Evolutionary conservation across 2,888 invertebrate species (phyloP).

Genomic region (Galeruca laticollis): DNA sequence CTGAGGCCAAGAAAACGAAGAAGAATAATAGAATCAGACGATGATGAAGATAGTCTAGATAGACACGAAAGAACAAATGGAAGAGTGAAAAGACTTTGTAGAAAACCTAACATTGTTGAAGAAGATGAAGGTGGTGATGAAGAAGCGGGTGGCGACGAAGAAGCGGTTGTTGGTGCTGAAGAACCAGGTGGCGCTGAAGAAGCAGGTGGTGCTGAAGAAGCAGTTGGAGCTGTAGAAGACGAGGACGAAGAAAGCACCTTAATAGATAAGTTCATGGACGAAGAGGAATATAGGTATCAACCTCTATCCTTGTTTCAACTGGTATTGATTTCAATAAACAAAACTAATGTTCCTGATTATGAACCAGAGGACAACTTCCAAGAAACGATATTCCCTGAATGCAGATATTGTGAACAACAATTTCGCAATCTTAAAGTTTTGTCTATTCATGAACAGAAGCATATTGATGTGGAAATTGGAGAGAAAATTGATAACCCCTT

Average conservation of each 20-base stretch:
- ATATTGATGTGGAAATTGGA: conserved; percentile 62
- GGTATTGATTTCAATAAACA: conserved; percentile 60
- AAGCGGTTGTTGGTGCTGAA: too few species aligned
- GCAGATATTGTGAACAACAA: conserved; percentile 59
- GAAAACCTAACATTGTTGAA: conserved; percentile 16
- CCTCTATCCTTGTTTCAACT: conserved; percentile 60
- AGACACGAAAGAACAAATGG: conserved; percentile 18
- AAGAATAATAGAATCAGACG: conserved; percentile 34
- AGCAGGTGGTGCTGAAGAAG: too few species aligned
- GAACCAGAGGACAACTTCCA: conserved; percentile 51
- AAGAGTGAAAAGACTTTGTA: not conserved
- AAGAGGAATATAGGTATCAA: conserved; percentile 55
- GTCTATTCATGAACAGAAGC: conserved; percentile 61
- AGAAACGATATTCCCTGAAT: conserved; percentile 53
- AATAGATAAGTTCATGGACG: conserved; percentile 47
- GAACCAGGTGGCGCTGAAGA: conserved; percentile 23
- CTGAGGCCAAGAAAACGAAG: conserved; percentile 34
- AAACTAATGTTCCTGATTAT: conserved; percentile 57
- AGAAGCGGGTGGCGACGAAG: conserved; percentile 22
- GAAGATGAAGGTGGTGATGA: conserved; percentile 19
- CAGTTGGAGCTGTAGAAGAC: conserved; percentile 23
- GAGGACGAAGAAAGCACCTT: conserved; percentile 33
- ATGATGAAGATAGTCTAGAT: conserved; percentile 30
- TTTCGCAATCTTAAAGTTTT: conserved; percentile 59
- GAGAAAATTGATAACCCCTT: conserved; percentile 60